Evolutionary conservation across 2,113 vertebrate genomes (phyloP).

Genomic region (Gila orcuttii): DNA sequence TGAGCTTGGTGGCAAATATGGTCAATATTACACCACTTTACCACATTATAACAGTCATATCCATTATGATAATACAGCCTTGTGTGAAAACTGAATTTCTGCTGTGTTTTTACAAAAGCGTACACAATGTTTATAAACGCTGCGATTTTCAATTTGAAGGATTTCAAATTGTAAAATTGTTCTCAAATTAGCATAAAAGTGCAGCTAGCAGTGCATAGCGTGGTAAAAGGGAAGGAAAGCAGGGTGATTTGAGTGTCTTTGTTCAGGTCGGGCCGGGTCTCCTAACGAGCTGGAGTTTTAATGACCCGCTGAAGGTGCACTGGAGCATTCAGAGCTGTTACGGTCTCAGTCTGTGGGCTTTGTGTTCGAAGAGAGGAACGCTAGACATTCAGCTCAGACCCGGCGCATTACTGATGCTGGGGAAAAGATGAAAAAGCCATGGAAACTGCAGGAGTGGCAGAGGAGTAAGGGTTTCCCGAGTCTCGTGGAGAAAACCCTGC

Average conservation of each 20-base stretch:
- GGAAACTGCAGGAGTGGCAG: constrained; percentile 2
- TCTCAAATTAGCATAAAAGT: constrained; percentile 39
- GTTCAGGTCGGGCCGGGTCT: constrained; percentile 30
- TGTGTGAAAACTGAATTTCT: no score
- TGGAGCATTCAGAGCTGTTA: constrained; percentile 51
- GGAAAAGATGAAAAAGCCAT: constrained; percentile 50
- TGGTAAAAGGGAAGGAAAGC: constrained; percentile 23
- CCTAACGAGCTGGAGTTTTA: constrained; percentile 63
- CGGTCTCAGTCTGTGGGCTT: neutral
- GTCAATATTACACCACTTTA: no score
- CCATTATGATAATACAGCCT: no score
- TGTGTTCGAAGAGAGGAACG: constrained; percentile 13
- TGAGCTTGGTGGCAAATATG: neutral
- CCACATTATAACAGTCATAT: no score
- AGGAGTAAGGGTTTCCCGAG: neutral
- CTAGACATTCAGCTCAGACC: constrained; percentile 44
- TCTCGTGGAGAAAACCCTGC: neutral
- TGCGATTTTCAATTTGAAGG: neutral
- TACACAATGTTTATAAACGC: neutral
- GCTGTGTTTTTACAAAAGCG: no score
- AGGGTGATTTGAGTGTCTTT: constrained; percentile 42
- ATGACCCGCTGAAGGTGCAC: constrained; percentile 59
- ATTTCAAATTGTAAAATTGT: constrained; percentile 36
- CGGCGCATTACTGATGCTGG: constrained; percentile 52
- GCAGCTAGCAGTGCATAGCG: constrained; percentile 25